Base-by-base conservation (phyloP, 1,140 invertebrate genomes). In the Achatina immaculata region DNA sequence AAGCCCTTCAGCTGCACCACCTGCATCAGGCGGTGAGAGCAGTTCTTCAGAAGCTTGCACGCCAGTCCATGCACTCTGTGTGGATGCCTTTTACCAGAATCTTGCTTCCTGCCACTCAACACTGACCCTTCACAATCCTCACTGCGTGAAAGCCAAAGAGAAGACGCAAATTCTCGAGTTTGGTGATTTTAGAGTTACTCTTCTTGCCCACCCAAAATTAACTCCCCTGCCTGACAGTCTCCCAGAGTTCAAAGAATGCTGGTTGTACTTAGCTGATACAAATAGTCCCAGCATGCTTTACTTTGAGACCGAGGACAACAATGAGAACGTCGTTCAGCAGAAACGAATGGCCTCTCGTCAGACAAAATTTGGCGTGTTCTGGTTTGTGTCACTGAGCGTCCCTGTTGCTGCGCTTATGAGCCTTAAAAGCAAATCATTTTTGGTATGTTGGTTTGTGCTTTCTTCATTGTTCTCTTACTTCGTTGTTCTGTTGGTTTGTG, bases 241-340 rank as follows among this genome's bases (percentile, higher is more conserved):
- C 19, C 78, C 78, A 42, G 42, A 86, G 2, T 65, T 80, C 78
- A 48, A 81, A 73, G 82, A 88, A 55, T 90, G 85, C 76, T 90
- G 88, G 89, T 73, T 92, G 40, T 90, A 92, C 65, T 34, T 73
- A 24, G 86, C 85, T 83, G 71, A 86, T n/a, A 71, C 40, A 11
- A 48, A 69, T 34, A 81, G 83, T 42, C 69, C 81, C 38, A 88
- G 86, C 81, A 87, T 91, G 69, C 42, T 92, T 24, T 91, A 91
- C 78, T 89, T 88, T 85, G 90, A 92, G 83, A 83, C 84, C 62
- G 68, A 82, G 66, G 84, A 84, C 34, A 81, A 79, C 36, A 73
- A 83, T 24, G 84, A 86, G 31, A 78, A 82, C 65, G 51, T 48
- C 40, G 31, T 1, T n/a, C 45, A 36, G 80, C 74, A 51, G 80